Conservation (phyloP, 2,888 invertebrate genomes). For the Peribatodes rhomboidaria region DNA sequence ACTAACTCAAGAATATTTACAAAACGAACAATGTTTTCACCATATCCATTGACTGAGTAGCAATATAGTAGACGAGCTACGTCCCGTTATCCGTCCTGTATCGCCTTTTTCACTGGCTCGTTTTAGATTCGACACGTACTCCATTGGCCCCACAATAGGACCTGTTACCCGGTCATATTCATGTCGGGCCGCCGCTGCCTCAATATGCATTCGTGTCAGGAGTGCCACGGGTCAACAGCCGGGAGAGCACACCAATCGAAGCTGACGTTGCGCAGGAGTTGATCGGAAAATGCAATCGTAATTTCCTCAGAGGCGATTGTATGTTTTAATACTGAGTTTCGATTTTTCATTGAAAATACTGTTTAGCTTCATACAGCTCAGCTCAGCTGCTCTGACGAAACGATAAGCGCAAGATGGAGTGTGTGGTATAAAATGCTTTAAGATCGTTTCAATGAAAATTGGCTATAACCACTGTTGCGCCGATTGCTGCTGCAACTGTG, state of each 20-base stretch:
- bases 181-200: constrained; percentile 54
- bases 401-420: neutral
- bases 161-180: constrained; percentile 77
- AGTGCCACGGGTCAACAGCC: constrained; percentile 72
- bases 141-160: constrained; percentile 76
- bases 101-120: constrained; percentile 78
- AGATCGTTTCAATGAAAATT: constrained; percentile 17
- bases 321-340: neutral
- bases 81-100: constrained; percentile 79
- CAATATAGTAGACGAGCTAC: constrained; percentile 33
- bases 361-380: neutral
- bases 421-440: neutral
- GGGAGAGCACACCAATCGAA: constrained; percentile 36
- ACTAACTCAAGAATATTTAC: neutral
- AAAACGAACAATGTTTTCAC: constrained; percentile 49
- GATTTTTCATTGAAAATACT: neutral
- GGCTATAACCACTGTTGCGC: constrained; percentile 21
- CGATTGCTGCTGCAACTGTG: constrained; percentile 18
- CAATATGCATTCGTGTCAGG: constrained; percentile 79
- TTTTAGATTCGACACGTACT: constrained; percentile 83
- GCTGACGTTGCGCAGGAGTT: constrained; percentile 29
- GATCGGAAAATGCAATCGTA: constrained; percentile 43
- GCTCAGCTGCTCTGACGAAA: too few relatives aligned
- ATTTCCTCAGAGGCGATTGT: constrained; percentile 43
- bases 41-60: constrained; percentile 62